Evolutionary conservation across 2,888 invertebrate species (phyloP).

Genomic region (Tenthredo amoena): DNA sequence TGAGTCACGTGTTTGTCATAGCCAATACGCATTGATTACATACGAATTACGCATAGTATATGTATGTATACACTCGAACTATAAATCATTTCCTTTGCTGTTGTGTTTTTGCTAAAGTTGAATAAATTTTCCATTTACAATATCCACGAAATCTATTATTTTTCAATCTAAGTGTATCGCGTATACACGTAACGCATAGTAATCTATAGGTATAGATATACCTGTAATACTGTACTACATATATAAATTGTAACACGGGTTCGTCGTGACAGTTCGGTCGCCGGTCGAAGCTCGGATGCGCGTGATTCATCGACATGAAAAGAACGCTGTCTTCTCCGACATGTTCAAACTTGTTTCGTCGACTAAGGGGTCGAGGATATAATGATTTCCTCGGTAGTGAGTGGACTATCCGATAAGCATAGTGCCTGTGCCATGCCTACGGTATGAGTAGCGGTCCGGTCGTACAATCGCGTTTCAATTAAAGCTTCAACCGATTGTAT

Average conservation of each 20-base stretch:
- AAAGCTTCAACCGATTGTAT: neutral
- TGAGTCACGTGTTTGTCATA: no score
- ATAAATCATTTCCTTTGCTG: no score
- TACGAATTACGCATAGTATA: no score
- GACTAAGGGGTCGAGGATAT: neutral
- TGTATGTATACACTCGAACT: no score
- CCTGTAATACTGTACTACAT: neutral
- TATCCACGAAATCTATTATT: no score
- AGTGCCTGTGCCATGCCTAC: neutral
- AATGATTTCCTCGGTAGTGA: neutral
- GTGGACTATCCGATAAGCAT: neutral
- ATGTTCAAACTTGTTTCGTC: neutral
- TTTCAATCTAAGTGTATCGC: no score
- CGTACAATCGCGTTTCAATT: neutral
- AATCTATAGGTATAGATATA: no score
- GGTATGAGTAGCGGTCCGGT: neutral
- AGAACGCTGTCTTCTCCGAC: neutral
- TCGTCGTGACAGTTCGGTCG: neutral
- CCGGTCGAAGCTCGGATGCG: neutral
- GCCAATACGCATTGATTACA: no score
- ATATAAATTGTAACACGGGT: no score
- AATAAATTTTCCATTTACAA: no score
- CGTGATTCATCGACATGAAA: neutral
- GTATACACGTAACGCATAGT: neutral
- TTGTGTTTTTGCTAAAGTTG: no score